Evolutionary conservation across 2,113 vertebrate genomes (phyloP).

Genomic region (Gobiocypris rarus): DNA sequence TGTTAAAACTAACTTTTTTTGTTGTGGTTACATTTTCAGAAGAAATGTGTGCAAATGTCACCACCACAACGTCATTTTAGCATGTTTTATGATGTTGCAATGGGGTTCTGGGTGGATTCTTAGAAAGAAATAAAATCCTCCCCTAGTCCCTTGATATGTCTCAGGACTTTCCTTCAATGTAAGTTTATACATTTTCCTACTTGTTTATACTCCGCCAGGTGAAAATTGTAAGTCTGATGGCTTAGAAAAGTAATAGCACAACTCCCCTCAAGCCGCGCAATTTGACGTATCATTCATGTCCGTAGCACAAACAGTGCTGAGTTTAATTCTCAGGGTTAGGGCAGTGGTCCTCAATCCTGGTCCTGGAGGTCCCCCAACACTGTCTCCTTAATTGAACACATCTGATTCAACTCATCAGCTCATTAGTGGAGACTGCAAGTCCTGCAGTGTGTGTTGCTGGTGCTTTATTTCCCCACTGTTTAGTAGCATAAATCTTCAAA

Average conservation of each 20-base stretch:
- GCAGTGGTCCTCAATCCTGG: conserved; percentile 23
- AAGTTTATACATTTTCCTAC: conserved; percentile 13
- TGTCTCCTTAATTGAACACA: conserved; percentile 17
- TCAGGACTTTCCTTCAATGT: conserved; percentile 5
- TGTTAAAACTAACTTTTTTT: neutral
- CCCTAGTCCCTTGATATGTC: neutral
- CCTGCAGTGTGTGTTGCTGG: neutral
- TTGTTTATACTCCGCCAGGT: neutral
- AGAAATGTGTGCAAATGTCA: neutral
- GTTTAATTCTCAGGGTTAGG: conserved; percentile 20
- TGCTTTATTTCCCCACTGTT: neutral
- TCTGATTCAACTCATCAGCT: conserved; percentile 7
- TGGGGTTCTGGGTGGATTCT: neutral
- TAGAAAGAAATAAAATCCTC: neutral
- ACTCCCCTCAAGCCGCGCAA: neutral
- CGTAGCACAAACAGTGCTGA: conserved; percentile 3
- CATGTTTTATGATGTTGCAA: neutral
- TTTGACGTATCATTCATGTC: neutral
- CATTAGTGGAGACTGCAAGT: neutral
- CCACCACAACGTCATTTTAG: neutral
- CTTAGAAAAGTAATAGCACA: conserved; percentile 2
- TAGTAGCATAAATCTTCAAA: neutral
- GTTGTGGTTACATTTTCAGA: neutral
- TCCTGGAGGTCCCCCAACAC: conserved; percentile 25
- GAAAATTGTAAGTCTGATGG: conserved; percentile 20